Conservation (phyloP, 2,888 invertebrate species). For the Bombylius discolor region DNA sequence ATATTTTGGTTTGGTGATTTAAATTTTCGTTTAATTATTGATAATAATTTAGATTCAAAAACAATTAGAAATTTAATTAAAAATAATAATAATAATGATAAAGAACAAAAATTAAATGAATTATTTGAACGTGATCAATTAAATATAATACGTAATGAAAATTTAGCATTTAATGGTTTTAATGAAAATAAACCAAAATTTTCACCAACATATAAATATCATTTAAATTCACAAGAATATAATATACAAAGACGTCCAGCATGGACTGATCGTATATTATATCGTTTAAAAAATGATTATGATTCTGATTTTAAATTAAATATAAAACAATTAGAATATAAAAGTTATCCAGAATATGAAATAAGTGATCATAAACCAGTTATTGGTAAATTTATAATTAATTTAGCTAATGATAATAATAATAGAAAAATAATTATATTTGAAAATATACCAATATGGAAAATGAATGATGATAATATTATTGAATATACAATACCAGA, state of each 20-base stretch:
- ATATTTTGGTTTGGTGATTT: constrained; percentile 87
- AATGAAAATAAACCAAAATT: constrained; percentile 60
- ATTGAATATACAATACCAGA: constrained; percentile 31
- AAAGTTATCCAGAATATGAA: constrained; percentile 59
- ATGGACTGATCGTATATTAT: constrained; percentile 89
- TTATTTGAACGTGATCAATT: constrained; percentile 69
- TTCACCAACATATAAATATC: constrained; percentile 79
- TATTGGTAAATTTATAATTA: constrained; percentile 62
- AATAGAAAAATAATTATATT: constrained; percentile 59
- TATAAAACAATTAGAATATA: constrained; percentile 62
- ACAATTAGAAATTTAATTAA: constrained; percentile 54
- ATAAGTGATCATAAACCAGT: constrained; percentile 93
- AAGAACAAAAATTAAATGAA: constrained; percentile 39
- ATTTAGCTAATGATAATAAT: constrained; percentile 53
- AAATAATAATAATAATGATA: constrained; percentile 43
- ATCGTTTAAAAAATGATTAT: constrained; percentile 68
- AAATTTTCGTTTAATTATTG: constrained; percentile 69
- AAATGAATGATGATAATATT: constrained; percentile 49
- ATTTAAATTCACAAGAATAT: constrained; percentile 59
- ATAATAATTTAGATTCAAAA: constrained; percentile 45
- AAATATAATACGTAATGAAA: constrained; percentile 52
- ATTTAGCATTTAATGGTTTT: constrained; percentile 74
- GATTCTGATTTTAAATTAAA: constrained; percentile 70
- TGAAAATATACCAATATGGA: constrained; percentile 54
- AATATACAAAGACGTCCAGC: constrained; percentile 79